phyloP scores from a whole-genome alignment of 2,113 vertebrate species.

The Ramphastos sulfuratus region DNA sequence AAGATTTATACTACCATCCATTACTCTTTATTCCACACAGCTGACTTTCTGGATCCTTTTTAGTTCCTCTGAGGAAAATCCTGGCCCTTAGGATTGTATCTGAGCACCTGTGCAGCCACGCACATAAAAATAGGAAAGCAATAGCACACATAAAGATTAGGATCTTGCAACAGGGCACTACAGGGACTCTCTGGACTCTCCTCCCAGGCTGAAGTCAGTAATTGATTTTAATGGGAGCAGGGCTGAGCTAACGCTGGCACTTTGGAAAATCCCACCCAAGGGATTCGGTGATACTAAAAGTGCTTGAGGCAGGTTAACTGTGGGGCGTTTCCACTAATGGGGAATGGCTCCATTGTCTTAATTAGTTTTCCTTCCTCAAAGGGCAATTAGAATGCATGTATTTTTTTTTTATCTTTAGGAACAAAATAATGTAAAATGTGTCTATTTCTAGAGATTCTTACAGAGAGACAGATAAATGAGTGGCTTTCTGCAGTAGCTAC shows the following conservation, averaged over 20 bases:
- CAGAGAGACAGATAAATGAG: neutral
- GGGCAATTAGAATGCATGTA: constrained; percentile 7
- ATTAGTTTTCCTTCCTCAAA: constrained; percentile 44
- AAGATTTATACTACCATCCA: neutral
- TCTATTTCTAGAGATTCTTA: constrained; percentile 3
- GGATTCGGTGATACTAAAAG: constrained; percentile 40
- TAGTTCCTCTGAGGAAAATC: constrained; percentile 10
- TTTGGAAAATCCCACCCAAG: constrained; percentile 60
- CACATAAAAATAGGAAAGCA: neutral
- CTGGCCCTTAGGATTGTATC: neutral
- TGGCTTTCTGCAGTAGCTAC: neutral
- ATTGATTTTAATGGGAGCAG: constrained; percentile 54
- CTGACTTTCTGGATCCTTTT: constrained; percentile 3
- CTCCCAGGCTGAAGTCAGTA: constrained; percentile 25
- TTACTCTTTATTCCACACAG: neutral
- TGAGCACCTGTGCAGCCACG: neutral
- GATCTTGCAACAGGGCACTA: neutral
- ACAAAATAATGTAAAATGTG: neutral
- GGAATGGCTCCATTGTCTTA: neutral
- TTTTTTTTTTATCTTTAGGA: constrained; percentile 27
- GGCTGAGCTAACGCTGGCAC: constrained; percentile 38
- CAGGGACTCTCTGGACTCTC: neutral
- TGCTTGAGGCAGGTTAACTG: constrained; percentile 34
- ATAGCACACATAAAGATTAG: neutral
- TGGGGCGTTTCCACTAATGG: constrained; percentile 25